phyloP scores from a whole-genome alignment of 1,140 invertebrate species.

The Micrasema longulum region DNA sequence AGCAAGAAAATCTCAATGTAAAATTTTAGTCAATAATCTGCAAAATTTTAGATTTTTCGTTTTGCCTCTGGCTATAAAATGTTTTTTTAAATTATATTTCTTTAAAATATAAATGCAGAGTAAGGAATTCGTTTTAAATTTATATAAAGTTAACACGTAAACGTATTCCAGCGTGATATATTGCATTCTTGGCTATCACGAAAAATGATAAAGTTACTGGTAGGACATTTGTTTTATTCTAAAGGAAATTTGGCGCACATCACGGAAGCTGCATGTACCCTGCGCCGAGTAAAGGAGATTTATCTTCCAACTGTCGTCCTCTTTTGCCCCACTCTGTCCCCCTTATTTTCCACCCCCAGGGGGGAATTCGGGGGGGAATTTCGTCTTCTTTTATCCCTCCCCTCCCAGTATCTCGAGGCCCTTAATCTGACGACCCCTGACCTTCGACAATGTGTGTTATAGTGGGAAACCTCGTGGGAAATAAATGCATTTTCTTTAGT shows the following conservation, averaged over 20 bases:
- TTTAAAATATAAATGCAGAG: too few relatives aligned
- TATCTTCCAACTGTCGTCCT: constrained; percentile 53
- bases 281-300: constrained; percentile 54
- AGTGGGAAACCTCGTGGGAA: constrained; percentile 13
- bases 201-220: constrained; percentile 7
- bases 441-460: constrained; percentile 38
- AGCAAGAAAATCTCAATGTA: too few relatives aligned
- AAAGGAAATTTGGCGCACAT: constrained; percentile 31
- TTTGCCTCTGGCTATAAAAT: too few relatives aligned
- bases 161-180: not conserved
- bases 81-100: too few relatives aligned
- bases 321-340: constrained; percentile 18
- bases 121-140: too few relatives aligned
- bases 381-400: too few relatives aligned
- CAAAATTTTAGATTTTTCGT: too few relatives aligned
- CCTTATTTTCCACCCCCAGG: too few relatives aligned
- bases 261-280: constrained; percentile 22
- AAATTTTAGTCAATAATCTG: too few relatives aligned
- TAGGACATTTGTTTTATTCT: constrained; percentile 20
- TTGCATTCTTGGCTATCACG: not conserved
- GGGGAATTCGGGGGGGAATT: not conserved
- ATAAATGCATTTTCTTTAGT: constrained; percentile 25
- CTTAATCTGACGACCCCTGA: constrained; percentile 37
- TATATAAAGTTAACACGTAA: too few relatives aligned
- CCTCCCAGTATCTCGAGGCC: constrained; percentile 7